Conservation (phyloP, 2,888 invertebrate genomes). For the Mythimna loreyi region DNA sequence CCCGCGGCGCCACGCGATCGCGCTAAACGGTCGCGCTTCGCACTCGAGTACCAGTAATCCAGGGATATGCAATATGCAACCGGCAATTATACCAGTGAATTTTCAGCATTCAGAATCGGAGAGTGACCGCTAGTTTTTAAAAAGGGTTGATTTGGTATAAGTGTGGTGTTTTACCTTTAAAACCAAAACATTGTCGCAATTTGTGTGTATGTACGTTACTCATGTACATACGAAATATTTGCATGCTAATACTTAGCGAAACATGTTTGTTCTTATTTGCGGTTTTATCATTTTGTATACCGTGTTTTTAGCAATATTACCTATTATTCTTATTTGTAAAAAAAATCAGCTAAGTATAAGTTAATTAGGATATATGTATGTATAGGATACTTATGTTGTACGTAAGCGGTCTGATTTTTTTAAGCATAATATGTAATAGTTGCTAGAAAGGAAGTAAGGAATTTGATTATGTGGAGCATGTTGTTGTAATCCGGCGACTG, state of each 20-base stretch:
- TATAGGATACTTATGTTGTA: background rate
- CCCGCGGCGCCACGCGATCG: slow-evolving; percentile 53
- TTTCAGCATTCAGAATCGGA: background rate
- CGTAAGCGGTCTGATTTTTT: background rate
- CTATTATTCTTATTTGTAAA: too few relatives aligned
- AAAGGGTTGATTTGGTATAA: too few relatives aligned
- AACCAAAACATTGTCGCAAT: too few relatives aligned
- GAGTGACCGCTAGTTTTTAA: background rate
- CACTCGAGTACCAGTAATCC: slow-evolving; percentile 50
- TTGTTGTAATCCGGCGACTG: slow-evolving; percentile 67
- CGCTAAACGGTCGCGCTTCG: slow-evolving; percentile 39
- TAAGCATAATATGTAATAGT: background rate
- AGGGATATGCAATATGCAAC: slow-evolving; percentile 46
- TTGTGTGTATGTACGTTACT: too few relatives aligned
- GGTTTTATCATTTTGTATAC: too few relatives aligned
- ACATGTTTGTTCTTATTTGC: too few relatives aligned
- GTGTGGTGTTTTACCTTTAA: too few relatives aligned
- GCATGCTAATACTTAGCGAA: too few relatives aligned
- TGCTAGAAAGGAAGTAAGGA: background rate
- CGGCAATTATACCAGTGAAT: background rate
- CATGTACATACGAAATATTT: too few relatives aligned
- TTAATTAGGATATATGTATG: too few relatives aligned
- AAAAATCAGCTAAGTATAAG: too few relatives aligned
- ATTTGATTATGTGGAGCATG: slow-evolving; percentile 50
- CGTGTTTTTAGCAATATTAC: too few relatives aligned